A percentile compares a stretch with the other conserved stretches of the same genome.
Conservation (phyloP, 2,797 vertebrate species). For the Parambassis ranga region DNA sequence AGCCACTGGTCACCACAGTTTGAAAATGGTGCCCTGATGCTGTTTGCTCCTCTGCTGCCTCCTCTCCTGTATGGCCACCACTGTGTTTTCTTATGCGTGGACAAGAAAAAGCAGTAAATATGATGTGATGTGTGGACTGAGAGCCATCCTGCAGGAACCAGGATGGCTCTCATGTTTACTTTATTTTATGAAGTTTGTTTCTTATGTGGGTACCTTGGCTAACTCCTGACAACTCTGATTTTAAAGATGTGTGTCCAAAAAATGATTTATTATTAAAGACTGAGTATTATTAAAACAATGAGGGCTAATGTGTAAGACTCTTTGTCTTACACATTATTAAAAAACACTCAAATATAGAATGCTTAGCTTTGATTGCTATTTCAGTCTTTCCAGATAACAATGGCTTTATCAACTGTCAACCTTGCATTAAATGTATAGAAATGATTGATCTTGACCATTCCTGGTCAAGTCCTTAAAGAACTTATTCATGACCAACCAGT, state of each 20-base stretch:
- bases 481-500: slow-evolving; percentile 30
- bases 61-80: slow-evolving; percentile 64
- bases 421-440: slow-evolving; percentile 14
- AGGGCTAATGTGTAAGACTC: slow-evolving; percentile 32
- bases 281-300: neutral
- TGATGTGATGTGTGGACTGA: slow-evolving; percentile 68
- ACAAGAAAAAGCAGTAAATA: slow-evolving; percentile 74
- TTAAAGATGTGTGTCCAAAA: slow-evolving; percentile 18
- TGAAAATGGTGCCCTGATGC: slow-evolving; percentile 71
- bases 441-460: slow-evolving; percentile 20
- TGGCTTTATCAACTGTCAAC: neutral
- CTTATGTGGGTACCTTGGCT: slow-evolving; percentile 32
- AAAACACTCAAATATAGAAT: no score
- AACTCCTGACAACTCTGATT: slow-evolving; percentile 32
- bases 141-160: slow-evolving; percentile 46
- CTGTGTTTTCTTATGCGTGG: slow-evolving; percentile 73
- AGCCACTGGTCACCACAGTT: slow-evolving; percentile 77
- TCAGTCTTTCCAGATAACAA: neutral
- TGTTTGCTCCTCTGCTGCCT: slow-evolving; percentile 70
- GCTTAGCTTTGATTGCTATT: no score
- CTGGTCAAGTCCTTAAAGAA: no score
- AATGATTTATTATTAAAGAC: slow-evolving; percentile 33
- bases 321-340: no score
- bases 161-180: slow-evolving; percentile 53
- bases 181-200: slow-evolving; percentile 47